Evolutionary conservation across 2,113 vertebrate genomes (phyloP).

Genomic region (Myrmecophaga tridactyla): DNA sequence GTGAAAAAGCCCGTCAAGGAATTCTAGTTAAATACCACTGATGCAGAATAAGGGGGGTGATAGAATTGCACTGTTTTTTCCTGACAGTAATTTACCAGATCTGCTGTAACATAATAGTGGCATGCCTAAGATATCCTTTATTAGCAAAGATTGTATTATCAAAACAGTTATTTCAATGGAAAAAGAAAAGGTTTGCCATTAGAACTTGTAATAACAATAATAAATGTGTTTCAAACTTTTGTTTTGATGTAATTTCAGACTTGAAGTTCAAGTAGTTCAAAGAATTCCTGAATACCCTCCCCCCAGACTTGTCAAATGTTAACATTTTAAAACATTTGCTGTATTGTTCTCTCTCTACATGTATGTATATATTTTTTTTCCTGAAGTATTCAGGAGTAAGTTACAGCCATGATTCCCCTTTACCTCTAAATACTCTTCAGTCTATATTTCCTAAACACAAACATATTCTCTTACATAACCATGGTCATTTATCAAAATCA

Average conservation of each 20-base stretch:
- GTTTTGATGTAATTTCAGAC: neutral
- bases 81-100: neutral
- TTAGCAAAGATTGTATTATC: neutral
- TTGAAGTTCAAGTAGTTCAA: constrained; percentile 16
- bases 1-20: neutral
- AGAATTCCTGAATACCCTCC: neutral
- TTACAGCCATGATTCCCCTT: neutral
- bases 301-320: neutral
- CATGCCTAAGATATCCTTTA: neutral
- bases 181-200: neutral
- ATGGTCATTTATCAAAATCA: neutral
- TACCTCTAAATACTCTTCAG: neutral
- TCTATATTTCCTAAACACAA: neutral
- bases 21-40: no score
- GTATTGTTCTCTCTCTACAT: neutral
- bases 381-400: neutral
- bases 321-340: neutral
- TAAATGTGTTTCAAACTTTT: neutral
- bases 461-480: neutral
- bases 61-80: neutral
- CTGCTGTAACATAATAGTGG: neutral
- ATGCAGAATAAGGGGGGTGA: neutral
- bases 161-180: neutral
- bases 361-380: neutral
- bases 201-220: neutral